Evolutionary conservation across 2,797 vertebrate species (phyloP), one percentile per base, ranked within the genome.

Genomic region (Epinephelus awoara): DNA sequence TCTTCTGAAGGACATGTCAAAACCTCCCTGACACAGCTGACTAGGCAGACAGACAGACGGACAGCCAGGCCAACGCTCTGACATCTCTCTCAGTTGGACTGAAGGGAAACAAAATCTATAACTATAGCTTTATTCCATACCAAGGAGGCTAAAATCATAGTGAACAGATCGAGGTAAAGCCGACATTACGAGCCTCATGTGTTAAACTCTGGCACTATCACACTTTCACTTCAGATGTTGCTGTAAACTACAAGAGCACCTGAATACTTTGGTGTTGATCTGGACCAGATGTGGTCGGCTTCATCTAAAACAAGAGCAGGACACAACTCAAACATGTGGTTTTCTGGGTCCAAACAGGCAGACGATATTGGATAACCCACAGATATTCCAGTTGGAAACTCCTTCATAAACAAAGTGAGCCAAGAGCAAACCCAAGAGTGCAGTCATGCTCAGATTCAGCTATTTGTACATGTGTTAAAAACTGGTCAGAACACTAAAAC

Each of bases 1-100:
- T 72, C 70, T 17, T 74, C 25, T 63, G 83, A 89, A 90, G 91
- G 89, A 80, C 89, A 63, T 12, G 79, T 85, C 83, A 70, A 70
- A 54, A 62, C 34, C 72, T 70, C n/a, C n/a, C 55, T 80, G 82
- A 84, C 78, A 76, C 72, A 66, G 71, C 76, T 79, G 82, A 90
- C 55, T 49, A 40, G 74, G 79, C 81, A 85, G 74, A 83, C 77
- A 34, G 29, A 80, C 46, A 2, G 44, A 47, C 15, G 46, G 46
- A 42, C 40, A 3, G 68, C 38, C 69, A n/a, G 71, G 46, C 67
- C 27, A n/a, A 23, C 0, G 6, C 58, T 63, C 73, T 6, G 72
- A 80, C 83, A 59, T 17, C 73, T 38, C 68, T 11, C 58, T 65
- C 55, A 1, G 5, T 49, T 34, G 47, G 17, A 64, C 73, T 61